These are phyloP conservation scores for Colossoma macropomum DNA, from an alignment of 2,113 vertebrate species.

Conservation along the genomic window DNA sequence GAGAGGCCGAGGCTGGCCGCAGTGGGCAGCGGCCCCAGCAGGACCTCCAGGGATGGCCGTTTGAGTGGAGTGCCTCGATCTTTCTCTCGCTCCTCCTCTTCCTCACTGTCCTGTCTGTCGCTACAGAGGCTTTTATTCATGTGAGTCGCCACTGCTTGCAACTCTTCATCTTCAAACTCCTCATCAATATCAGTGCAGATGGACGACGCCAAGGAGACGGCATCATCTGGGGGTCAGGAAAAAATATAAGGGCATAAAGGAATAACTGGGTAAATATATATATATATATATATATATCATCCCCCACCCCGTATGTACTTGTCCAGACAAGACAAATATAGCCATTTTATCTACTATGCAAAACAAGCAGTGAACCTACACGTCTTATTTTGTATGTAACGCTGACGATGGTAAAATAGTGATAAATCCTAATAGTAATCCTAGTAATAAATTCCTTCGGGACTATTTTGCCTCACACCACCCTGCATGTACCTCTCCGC, in stretches of 20 bases:
- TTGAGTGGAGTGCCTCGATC: constrained; percentile 46
- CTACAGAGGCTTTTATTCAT: constrained; percentile 84
- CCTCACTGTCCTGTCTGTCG: constrained; percentile 43
- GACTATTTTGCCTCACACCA: no score
- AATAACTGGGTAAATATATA: no score
- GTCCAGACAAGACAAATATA: no score
- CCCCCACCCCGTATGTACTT: no score
- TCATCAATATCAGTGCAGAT: constrained; percentile 70
- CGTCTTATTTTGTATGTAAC: no score
- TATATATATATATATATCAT: no score
- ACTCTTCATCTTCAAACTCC: constrained; percentile 83
- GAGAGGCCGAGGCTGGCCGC: constrained; percentile 89
- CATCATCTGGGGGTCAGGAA: constrained; percentile 66
- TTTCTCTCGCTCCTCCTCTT: constrained; percentile 42
- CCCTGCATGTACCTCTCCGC: no score
- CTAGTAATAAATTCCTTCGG: no score
- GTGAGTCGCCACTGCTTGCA: constrained; percentile 87
- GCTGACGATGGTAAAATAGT: no score
- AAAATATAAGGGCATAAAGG: background rate
- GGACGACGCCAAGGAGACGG: constrained; percentile 57
- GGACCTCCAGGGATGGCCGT: constrained; percentile 80
- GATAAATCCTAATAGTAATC: no score
- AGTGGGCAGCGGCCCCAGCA: constrained; percentile 89
- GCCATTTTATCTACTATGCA: no score
- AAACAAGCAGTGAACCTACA: no score